Conservation (phyloP, 2,113 vertebrate genomes). For the Oreocharis arfaki region DNA sequence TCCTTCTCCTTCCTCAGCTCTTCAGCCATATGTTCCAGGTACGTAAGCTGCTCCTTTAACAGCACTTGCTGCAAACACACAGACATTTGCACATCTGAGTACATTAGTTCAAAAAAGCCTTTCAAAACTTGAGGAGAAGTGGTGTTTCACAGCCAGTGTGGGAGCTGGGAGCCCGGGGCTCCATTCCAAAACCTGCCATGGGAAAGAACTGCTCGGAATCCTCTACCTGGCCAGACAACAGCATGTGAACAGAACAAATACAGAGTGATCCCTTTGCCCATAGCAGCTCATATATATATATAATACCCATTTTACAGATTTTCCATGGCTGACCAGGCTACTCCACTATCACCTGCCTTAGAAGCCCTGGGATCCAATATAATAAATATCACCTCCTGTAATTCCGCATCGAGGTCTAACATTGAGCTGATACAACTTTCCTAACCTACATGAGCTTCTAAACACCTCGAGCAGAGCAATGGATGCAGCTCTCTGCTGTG, state of each 20-base stretch:
- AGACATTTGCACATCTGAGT: not conserved
- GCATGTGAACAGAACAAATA: not conserved
- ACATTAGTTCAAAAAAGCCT: not conserved
- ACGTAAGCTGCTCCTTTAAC: conserved; percentile 75
- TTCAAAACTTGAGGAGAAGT: not conserved
- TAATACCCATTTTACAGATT: not conserved
- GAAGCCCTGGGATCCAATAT: not conserved
- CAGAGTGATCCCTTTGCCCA: no score
- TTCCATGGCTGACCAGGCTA: not conserved
- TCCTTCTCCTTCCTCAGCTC: conserved; percentile 70
- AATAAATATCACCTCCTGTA: not conserved
- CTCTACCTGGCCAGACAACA: not conserved
- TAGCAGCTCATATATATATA: not conserved
- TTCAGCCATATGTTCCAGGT: conserved; percentile 74
- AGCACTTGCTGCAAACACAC: conserved; percentile 69
- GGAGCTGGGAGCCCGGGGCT: not conserved
- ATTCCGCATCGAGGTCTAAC: not conserved
- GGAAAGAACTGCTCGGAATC: not conserved
- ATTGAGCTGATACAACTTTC: not conserved
- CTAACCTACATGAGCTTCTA: not conserved
- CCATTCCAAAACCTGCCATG: not conserved
- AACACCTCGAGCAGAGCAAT: not conserved
- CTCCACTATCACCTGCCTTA: not conserved
- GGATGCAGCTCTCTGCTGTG: not conserved
- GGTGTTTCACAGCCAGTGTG: fast-evolving